phyloP scores from a whole-genome alignment of 2,888 invertebrate genomes.

The Aproaerema taeniolella region DNA sequence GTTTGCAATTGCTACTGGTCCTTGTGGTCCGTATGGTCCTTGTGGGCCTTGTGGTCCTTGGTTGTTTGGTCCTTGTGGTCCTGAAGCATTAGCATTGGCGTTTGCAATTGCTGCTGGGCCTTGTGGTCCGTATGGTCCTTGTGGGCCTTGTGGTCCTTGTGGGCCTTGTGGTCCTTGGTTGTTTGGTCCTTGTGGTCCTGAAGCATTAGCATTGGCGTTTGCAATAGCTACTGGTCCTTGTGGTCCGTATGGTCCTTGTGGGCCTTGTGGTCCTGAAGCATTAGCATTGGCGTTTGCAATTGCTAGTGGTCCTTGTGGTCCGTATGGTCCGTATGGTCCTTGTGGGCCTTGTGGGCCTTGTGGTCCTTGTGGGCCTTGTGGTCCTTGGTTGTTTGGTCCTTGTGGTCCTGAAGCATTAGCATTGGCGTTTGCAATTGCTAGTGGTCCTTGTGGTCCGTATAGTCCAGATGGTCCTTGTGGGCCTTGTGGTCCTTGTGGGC shows the following conservation, averaged over 20 bases:
- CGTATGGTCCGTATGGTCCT: too few relatives aligned
- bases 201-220: not conserved
- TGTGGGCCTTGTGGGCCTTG: constrained; percentile 1
- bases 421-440: not conserved
- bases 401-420: constrained; percentile 4
- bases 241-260: constrained; percentile 6
- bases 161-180: too few relatives aligned
- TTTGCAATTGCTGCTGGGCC: too few relatives aligned
- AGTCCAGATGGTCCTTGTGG: constrained; percentile 7
- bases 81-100: too few relatives aligned
- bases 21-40: too few relatives aligned
- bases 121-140: too few relatives aligned
- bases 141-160: too few relatives aligned
- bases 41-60: too few relatives aligned
- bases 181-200: too few relatives aligned
- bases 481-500: not conserved
- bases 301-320: constrained; percentile 10
- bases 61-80: too few relatives aligned
- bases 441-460: constrained; percentile 2
- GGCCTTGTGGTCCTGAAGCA: constrained; percentile 5
- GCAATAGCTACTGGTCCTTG: constrained; percentile 2
- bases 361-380: constrained; percentile 13
- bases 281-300: too few relatives aligned
- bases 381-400: constrained; percentile 9
- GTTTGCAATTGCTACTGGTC: constrained; percentile 2